Evolutionary conservation across 64 coral and sea anemone species (phyloP).

Genomic region (Montipora sp.): DNA sequence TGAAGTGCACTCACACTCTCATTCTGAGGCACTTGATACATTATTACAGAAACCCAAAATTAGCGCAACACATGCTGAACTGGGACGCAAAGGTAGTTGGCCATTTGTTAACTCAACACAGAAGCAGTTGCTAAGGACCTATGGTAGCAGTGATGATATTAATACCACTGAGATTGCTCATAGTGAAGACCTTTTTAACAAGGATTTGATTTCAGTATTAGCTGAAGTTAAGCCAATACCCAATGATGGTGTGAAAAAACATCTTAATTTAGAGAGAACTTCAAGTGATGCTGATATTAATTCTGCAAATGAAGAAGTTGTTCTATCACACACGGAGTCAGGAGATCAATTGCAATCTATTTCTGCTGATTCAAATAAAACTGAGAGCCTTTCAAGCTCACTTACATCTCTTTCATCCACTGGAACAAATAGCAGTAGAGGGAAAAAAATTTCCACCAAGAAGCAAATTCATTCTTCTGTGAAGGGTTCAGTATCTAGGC

Average conservation of each 20-base stretch:
- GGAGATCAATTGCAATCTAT: not conserved
- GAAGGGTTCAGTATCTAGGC: not conserved
- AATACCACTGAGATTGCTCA: not conserved
- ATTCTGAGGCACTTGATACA: slow-evolving; percentile 4
- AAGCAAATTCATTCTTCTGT: slow-evolving; percentile 15
- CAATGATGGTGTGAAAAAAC: not conserved
- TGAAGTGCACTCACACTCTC: not conserved
- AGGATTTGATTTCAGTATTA: slow-evolving; percentile 17
- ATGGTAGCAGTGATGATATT: slow-evolving; percentile 23
- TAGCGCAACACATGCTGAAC: not conserved
- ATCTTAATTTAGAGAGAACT: not conserved
- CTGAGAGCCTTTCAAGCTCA: slow-evolving; percentile 37
- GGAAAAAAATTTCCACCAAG: slow-evolving; percentile 22
- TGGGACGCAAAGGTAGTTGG: slow-evolving; percentile 18
- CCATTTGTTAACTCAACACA: slow-evolving; percentile 37
- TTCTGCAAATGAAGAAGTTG: not conserved
- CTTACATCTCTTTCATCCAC: slow-evolving; percentile 47
- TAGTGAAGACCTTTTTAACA: slow-evolving; percentile 53
- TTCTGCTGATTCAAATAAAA: not conserved
- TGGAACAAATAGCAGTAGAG: slow-evolving; percentile 52
- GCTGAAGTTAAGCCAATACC: not conserved
- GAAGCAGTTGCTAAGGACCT: not conserved
- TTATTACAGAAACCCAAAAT: not conserved
- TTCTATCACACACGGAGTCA: too few species aligned
- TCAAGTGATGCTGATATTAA: not conserved